Evolutionary conservation across 1,140 invertebrate genomes (phyloP).

Genomic region (Dolichoris vasculosae): DNA sequence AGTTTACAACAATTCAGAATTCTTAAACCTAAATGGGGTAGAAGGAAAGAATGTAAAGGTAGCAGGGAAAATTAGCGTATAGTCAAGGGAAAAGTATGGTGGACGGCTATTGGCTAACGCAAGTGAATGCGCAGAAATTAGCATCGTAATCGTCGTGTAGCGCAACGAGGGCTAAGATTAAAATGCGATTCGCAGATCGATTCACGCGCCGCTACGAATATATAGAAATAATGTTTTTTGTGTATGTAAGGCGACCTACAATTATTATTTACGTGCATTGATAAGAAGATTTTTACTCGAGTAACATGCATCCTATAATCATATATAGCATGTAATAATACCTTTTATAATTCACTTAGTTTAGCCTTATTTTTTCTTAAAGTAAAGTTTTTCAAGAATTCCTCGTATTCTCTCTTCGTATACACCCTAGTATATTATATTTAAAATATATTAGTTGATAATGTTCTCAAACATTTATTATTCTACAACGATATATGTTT

Average conservation of each 20-base stretch:
- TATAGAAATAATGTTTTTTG: background rate
- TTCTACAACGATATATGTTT: background rate
- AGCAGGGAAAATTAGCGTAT: background rate
- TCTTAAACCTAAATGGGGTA: background rate
- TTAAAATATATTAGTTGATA: too few relatives aligned
- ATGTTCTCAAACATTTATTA: background rate
- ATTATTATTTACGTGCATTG: conserved; percentile 49
- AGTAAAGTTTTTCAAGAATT: background rate
- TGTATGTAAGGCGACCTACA: background rate
- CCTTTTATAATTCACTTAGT: conserved; percentile 47
- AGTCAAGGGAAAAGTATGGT: conserved; percentile 21
- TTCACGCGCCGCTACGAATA: background rate
- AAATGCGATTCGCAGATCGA: conserved; percentile 47
- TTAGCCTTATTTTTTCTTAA: background rate
- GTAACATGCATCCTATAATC: conserved; percentile 12
- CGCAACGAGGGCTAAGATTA: conserved; percentile 24
- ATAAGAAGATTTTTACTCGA: conserved; percentile 32
- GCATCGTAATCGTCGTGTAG: conserved; percentile 39
- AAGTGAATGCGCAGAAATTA: conserved; percentile 26
- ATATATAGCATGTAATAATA: conserved; percentile 22
- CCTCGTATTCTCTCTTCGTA: background rate
- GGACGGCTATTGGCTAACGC: background rate
- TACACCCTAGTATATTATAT: background rate
- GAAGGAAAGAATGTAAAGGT: background rate
- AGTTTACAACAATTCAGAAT: background rate